Percentiles rank a stretch among this genome's conserved stretches.
These are phyloP conservation scores for Loripinus fragilis DNA, from an alignment of 2,888 invertebrate genomes.

Conservation along the genomic window DNA sequence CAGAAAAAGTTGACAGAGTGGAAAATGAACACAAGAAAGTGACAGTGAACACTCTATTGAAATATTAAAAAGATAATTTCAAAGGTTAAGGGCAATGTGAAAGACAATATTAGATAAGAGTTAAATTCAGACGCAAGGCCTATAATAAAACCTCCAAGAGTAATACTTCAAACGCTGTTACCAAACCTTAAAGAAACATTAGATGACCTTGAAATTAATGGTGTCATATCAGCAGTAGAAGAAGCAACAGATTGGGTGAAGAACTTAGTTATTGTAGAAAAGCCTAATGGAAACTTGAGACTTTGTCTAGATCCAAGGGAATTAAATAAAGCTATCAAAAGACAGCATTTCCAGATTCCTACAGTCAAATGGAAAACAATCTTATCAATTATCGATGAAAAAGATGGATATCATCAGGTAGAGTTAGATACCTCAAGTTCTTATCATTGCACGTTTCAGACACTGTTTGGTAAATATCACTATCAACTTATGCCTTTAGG, in stretches of 20 bases:
- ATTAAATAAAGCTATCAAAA: conserved; percentile 27
- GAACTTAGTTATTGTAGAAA: conserved; percentile 27
- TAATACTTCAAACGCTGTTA: not conserved
- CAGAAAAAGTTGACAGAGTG: not conserved
- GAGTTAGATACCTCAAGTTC: conserved; percentile 20
- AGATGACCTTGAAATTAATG: not conserved
- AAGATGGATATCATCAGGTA: conserved; percentile 24
- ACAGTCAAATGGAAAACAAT: conserved; percentile 15
- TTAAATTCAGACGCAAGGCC: conserved; percentile 9
- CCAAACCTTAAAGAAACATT: not conserved
- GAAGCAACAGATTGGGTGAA: conserved; percentile 38
- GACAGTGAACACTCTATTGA: not conserved
- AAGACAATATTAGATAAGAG: not conserved
- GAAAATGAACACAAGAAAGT: not conserved
- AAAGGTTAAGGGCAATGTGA: conserved; percentile 20
- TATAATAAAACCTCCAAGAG: conserved; percentile 25
- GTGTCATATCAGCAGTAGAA: not conserved
- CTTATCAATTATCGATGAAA: conserved; percentile 27
- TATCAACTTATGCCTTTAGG: conserved; percentile 30
- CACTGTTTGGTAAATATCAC: conserved; percentile 29
- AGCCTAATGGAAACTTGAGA: conserved; percentile 44
- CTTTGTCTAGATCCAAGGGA: conserved; percentile 51
- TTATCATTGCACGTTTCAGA: conserved; percentile 30
- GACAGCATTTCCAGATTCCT: conserved; percentile 28
- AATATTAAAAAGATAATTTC: conserved; percentile 17